These are phyloP conservation scores for Silurus glanis DNA, from an alignment of 2,113 vertebrate species.

Conservation along the genomic window DNA sequence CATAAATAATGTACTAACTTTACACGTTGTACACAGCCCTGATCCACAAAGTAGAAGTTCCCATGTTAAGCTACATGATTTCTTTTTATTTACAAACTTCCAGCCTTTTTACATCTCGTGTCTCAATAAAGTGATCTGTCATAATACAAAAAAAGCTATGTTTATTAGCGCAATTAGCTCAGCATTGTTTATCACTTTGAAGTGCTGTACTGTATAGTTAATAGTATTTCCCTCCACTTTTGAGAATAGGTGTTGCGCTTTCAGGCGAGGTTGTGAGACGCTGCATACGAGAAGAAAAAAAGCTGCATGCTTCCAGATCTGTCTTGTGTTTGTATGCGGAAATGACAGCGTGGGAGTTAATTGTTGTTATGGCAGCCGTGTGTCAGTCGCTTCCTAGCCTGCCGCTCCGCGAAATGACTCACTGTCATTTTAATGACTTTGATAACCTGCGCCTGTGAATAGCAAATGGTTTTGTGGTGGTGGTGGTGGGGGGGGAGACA, in stretches of 20 bases:
- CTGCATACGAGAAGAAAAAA: background rate
- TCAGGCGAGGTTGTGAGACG: background rate
- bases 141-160: background rate
- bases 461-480: slow-evolving; percentile 14
- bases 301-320: background rate
- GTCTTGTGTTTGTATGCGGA: slow-evolving; percentile 7
- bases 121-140: background rate
- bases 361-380: slow-evolving; percentile 39
- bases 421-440: slow-evolving; percentile 54
- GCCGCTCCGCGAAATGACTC: slow-evolving; percentile 35
- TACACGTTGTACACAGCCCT: background rate
- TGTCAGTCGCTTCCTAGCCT: slow-evolving; percentile 50
- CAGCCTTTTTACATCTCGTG: background rate
- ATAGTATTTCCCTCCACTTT: background rate
- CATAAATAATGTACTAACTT: background rate
- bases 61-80: background rate
- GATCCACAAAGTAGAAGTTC: background rate
- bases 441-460: slow-evolving; percentile 42
- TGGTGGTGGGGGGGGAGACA: background rate
- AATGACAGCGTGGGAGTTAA: slow-evolving; percentile 41
- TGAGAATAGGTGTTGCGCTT: background rate
- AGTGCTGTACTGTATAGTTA: background rate
- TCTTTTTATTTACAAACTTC: background rate
- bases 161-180: slow-evolving; percentile 7
- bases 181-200: background rate